Percentiles rank a stretch among this genome's conserved stretches.
These are phyloP conservation scores for Callipepla californica DNA, from an alignment of 2,113 vertebrate species.

Conservation along the genomic window DNA sequence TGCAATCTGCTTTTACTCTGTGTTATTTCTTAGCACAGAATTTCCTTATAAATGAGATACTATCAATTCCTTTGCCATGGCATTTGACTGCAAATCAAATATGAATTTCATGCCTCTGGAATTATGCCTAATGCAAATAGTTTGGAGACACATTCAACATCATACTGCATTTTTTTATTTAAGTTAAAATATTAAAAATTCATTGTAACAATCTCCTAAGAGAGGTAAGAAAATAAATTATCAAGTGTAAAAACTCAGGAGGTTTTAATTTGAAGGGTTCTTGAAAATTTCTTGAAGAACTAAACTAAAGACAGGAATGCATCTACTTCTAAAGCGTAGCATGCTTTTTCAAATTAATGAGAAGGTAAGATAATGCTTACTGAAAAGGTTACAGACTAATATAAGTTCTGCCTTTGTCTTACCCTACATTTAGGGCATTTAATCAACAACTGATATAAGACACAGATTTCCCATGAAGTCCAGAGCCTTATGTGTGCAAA, in stretches of 20 bases:
- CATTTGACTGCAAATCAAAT: conserved; percentile 1
- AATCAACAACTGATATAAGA: not conserved
- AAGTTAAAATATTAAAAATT: not conserved
- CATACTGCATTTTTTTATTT: not conserved
- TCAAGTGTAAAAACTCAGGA: not conserved
- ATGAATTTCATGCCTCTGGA: not conserved
- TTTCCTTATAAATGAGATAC: not conserved
- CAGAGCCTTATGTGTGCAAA: not conserved
- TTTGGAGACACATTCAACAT: not conserved
- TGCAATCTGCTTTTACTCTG: not conserved
- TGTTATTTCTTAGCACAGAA: not conserved
- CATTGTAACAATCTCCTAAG: not conserved
- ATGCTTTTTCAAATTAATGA: not conserved
- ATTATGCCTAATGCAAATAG: not conserved
- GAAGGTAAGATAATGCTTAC: not conserved
- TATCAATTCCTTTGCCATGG: not conserved
- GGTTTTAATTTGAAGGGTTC: not conserved
- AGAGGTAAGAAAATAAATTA: not conserved
- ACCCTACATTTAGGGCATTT: not conserved
- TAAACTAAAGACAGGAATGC: not conserved
- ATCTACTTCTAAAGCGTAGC: not conserved
- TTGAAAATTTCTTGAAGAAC: not conserved
- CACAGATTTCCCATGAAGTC: not conserved
- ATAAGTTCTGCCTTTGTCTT: not conserved
- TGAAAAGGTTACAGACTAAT: not conserved